Conservation (phyloP, 2,888 invertebrate genomes). For the Spisula solida region DNA sequence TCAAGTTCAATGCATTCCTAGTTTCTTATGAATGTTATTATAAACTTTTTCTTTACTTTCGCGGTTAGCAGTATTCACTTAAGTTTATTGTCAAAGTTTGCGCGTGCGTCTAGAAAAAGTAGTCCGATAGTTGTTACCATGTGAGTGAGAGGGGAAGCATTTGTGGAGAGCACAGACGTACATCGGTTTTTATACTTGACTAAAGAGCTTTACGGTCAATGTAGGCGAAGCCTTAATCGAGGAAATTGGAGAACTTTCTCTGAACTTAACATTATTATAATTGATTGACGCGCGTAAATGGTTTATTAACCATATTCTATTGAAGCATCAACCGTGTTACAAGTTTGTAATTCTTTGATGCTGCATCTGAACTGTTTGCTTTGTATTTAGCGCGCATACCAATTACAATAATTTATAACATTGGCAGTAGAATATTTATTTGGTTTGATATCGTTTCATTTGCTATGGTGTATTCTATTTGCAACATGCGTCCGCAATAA, state of each 20-base stretch:
- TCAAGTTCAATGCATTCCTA: background rate
- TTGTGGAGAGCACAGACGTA: background rate
- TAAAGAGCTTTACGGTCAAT: background rate
- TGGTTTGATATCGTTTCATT: background rate
- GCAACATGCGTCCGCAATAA: too few relatives aligned
- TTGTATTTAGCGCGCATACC: background rate
- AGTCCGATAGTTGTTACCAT: conserved; percentile 3
- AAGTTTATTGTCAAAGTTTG: background rate
- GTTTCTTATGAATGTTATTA: background rate
- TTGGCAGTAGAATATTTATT: background rate
- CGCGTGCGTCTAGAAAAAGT: conserved; percentile 4
- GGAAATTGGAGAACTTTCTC: background rate
- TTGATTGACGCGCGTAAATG: conserved; percentile 20
- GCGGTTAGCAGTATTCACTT: background rate
- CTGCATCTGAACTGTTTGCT: background rate
- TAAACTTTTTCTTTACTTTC: background rate
- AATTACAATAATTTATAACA: conserved; percentile 8
- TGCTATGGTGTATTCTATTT: background rate
- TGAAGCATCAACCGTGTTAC: background rate
- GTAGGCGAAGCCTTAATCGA: conserved; percentile 18
- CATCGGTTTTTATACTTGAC: conserved; percentile 11
- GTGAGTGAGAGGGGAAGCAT: background rate
- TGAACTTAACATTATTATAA: background rate
- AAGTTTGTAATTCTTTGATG: background rate
- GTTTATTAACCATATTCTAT: background rate